Evolutionary conservation across 2,797 vertebrate genomes (phyloP), one percentile per base, ranked within the genome.

Genomic region (Rachycentron canadum): DNA sequence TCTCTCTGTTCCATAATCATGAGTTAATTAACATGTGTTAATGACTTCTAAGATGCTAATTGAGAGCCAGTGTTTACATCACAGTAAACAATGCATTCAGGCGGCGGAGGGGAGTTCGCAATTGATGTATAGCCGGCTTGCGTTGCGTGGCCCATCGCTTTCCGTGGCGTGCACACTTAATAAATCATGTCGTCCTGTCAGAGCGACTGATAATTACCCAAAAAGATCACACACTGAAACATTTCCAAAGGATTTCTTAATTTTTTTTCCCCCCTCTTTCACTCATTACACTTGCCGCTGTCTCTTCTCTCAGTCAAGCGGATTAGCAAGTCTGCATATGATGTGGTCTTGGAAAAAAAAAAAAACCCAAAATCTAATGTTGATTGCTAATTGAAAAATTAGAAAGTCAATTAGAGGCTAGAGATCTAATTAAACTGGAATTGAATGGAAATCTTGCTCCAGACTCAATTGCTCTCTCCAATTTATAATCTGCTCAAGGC

Each of bases 321-420:
- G 96, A 96, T 94, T 94, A 96, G 95, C 94, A 93, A 95, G 94
- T 88, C 80, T 75, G 94, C 95, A 95, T 81, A 83, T 62, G 83
- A 95, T 94, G 95, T 92, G 90, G 95, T 95, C 94, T 52, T 64
- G 82, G 84, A 84, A 89, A 94, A 93, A 95, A 95, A 93, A 92
- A 94, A 94, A 94, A 94, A 96, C 95, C 94, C 94, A 7, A 23
- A 91, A 96, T 94, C 94, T 95, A 95, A 95, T 96, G 96, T 94
- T 97, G 96, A 97, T 97, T 96, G 96, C 95, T 97, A 98, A 98
- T 97, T 98, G 97, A 97, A 97, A 98, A 98, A 98, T 97, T 96
- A 97, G 96, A 96, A 97, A 97, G 96, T 96, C 96, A 95, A 94
- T 97, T 96, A 96, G 96, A 96, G 95, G 96, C 96, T 95, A 88